Base-by-base conservation (phyloP, 2,113 vertebrate species). In the Dipodomys stephensi region DNA sequence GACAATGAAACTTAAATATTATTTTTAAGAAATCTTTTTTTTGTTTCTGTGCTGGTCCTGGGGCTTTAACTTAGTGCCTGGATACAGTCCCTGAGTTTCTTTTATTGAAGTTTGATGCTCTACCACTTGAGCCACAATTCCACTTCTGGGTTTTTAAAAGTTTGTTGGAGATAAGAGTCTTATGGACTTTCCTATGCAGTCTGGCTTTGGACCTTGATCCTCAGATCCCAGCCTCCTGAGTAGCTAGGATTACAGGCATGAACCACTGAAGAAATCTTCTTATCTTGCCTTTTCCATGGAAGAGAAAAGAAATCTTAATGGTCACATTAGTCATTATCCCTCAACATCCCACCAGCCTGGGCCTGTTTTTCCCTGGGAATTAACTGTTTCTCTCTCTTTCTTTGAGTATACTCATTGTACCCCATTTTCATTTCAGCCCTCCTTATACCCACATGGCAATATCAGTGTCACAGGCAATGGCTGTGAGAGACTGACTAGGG, bases 291-390 rank as follows among this genome's bases (percentile, higher is more conserved):
- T 73, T 87, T 79, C 44, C 28, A 16, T 57, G 20, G 86, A 39
- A 32, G 25, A 85, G 82, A 78, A 82, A 46, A 44, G n/a, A n/a
- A 15, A 44, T n/a, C 16, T 27, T 64, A n/a, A 68, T 22, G 4
- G 25, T 25, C 32, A 0, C 7, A 7, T n/a, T 57, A 73, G 32
- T 19, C 7, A 18, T 64, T 0, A 22, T 49, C 57, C 68, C 44
- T 28, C 4, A 2, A 9, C 10, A 0, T n/a, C 6, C n/a, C 6
- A 13, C 23, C 53, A 5, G 64, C 46, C 22, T 1, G 1, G 27
- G 53, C 16, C 7, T 10, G 15, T 39, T 69, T 35, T 83, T 71
- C 19, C 16, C 23, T 27, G 18, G 35, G 11, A 82, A 15, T 23
- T 30, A 79, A n/a, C 46, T 16, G 67, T 23, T 62, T 60, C 28